These are phyloP conservation scores for Cyclophora albipunctata DNA, from an alignment of 2,888 invertebrate genomes.

Conservation along the genomic window DNA sequence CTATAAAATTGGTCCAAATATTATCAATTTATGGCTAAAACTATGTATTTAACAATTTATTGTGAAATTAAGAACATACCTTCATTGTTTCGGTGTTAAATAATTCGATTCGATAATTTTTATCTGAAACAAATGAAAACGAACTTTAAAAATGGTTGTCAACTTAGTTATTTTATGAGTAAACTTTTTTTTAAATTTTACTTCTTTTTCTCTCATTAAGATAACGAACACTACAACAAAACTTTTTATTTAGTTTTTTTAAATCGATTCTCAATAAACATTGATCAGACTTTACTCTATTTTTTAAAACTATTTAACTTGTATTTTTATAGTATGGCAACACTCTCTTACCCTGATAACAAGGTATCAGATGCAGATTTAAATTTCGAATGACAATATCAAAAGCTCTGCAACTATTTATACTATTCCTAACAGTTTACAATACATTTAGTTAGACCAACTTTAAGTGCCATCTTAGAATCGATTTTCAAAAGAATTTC, in stretches of 20 bases:
- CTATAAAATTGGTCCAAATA: too few relatives aligned
- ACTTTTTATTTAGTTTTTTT: too few relatives aligned
- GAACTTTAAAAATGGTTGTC: not conserved
- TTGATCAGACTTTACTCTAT: too few relatives aligned
- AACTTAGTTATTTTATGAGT: not conserved
- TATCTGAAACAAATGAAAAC: conserved; percentile 9
- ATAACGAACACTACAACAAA: too few relatives aligned
- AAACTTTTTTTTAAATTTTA: too few relatives aligned
- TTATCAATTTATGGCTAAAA: too few relatives aligned
- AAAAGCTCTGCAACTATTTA: conserved; percentile 42
- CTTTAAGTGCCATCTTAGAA: not conserved
- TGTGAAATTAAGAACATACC: conserved; percentile 10
- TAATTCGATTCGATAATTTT: not conserved
- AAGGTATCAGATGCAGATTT: conserved; percentile 19
- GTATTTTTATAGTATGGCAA: conserved; percentile 15
- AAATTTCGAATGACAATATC: conserved; percentile 42
- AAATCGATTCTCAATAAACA: too few relatives aligned
- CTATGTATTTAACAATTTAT: too few relatives aligned
- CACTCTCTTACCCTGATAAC: conserved; percentile 5
- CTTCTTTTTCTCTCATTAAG: too few relatives aligned
- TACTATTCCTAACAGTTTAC: conserved; percentile 34
- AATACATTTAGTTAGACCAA: conserved; percentile 26
- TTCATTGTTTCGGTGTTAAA: conserved; percentile 22
- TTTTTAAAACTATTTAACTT: conserved; percentile 3
- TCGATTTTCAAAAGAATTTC: too few relatives aligned